Evolutionary conservation across 2,113 vertebrate species (phyloP), one percentile per base, ranked within the genome.

Genomic region (Equus przewalskii): DNA sequence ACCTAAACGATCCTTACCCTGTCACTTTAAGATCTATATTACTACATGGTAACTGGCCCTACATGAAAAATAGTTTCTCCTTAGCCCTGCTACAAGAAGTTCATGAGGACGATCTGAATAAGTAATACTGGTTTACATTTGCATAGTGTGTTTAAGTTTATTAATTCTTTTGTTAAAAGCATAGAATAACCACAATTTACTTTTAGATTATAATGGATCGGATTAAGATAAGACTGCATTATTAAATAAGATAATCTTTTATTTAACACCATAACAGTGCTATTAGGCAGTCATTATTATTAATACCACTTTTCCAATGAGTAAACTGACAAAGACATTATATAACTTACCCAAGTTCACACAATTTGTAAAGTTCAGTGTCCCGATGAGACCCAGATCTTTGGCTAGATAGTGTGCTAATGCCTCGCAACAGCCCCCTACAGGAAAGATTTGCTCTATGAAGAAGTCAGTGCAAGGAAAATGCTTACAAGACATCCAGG

Each of bases 281-380:
- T 83, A 18, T 54, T 87, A 21, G 16, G 12, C 41, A 62, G 28
- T 44, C 46, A 30, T 16, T 94, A 51, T 95, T 3, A 83, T 56
- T 33, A 54, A 91, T 78, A 5, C 89, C 11, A 85, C 13, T 82
- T 94, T 95, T 91, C n/a, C 73, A 65, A 36, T 84, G 69, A 76
- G 46, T 41, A 76, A 87, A 88, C 33, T 4, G 2, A 65, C 15
- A 85, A 72, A 76, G 33, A 28, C 14, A 22, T 6, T 49, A 7
- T 58, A 54, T 46, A 95, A 97, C 83, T 83, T 96, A 97, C 64
- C 83, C 18, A 87, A 14, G 4, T 56, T 36, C 58, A 87, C 33
- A 72, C 5, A 75, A 19, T 41, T 80, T 76, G 26, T 44, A 76
- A 91, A 54, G 69, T 33, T 72, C 78, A 24, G 7, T 19, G 7